Conservation (phyloP, 92 coral and sea anemone species). For the Epizoanthus fatuus region DNA sequence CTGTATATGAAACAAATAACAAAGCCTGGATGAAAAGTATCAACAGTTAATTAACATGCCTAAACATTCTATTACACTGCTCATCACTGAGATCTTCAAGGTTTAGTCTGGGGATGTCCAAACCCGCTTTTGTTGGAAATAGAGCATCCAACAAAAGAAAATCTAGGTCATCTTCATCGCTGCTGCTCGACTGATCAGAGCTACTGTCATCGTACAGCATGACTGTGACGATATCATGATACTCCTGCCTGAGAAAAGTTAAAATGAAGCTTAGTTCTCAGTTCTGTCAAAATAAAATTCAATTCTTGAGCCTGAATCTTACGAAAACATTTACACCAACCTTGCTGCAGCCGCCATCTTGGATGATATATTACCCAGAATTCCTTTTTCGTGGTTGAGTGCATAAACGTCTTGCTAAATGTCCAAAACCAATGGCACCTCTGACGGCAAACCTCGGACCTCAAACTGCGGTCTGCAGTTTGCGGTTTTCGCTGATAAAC, state of each 20-base stretch:
- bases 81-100: constrained; percentile 1
- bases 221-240: constrained; percentile 57
- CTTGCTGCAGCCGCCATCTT: constrained; percentile 79
- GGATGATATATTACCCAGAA: constrained; percentile 54
- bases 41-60: too few relatives aligned
- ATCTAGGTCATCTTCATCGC: constrained; percentile 70
- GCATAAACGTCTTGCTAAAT: constrained; percentile 59
- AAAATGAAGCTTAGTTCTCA: constrained; percentile 5
- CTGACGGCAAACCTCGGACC: constrained; percentile 76
- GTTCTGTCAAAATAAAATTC: constrained; percentile 14
- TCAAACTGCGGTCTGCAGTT: constrained; percentile 73
- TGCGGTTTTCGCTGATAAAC: constrained; percentile 57
- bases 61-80: not conserved
- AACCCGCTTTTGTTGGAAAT: constrained; percentile 43
- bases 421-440: constrained; percentile 48
- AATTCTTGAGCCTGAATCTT: not conserved
- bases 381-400: constrained; percentile 39
- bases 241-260: constrained; percentile 60
- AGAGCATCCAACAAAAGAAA: constrained; percentile 66
- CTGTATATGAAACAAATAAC: not conserved
- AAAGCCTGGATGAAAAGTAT: not conserved
- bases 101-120: constrained; percentile 3
- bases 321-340: constrained; percentile 23
- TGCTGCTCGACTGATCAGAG: constrained; percentile 47
- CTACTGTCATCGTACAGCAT: constrained; percentile 64